Evolutionary conservation across 2,797 vertebrate genomes (phyloP).

Genomic region (Alca torda): DNA sequence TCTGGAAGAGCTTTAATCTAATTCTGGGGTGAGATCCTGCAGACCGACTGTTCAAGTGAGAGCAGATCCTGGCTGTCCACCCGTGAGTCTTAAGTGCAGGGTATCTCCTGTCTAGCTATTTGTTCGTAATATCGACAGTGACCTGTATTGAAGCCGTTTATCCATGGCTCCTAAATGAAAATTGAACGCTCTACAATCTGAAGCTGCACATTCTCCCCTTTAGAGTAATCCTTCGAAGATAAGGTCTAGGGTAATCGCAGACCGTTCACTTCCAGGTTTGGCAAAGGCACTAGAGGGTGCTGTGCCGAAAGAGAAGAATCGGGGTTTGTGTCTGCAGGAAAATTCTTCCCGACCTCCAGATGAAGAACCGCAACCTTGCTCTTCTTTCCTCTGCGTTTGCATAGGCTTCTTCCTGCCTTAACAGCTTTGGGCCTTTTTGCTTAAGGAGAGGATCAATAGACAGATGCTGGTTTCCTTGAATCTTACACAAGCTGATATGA

Average conservation of each 20-base stretch:
- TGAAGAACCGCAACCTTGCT: neutral
- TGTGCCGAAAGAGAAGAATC: neutral
- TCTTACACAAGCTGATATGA: neutral
- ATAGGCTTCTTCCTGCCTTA: neutral
- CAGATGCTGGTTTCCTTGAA: neutral
- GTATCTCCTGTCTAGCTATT: fast-evolving
- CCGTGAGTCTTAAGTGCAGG: fast-evolving
- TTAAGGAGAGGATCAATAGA: neutral
- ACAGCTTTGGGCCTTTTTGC: neutral
- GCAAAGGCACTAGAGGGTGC: neutral
- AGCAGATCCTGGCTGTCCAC: neutral
- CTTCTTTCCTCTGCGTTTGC: fast-evolving
- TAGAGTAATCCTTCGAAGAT: neutral
- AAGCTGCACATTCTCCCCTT: neutral
- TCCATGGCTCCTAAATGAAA: neutral
- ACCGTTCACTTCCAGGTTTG: neutral
- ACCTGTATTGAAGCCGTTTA: fast-evolving
- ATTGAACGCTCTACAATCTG: neutral
- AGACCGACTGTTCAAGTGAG: neutral
- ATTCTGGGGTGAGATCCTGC: neutral
- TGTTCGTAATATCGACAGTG: neutral
- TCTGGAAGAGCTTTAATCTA: neutral
- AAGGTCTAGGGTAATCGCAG: neutral
- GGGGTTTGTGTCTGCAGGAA: neutral
- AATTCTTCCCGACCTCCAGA: fast-evolving